Evolutionary conservation across 2,797 vertebrate species (phyloP).

Genomic region (Crenichthys baileyi): DNA sequence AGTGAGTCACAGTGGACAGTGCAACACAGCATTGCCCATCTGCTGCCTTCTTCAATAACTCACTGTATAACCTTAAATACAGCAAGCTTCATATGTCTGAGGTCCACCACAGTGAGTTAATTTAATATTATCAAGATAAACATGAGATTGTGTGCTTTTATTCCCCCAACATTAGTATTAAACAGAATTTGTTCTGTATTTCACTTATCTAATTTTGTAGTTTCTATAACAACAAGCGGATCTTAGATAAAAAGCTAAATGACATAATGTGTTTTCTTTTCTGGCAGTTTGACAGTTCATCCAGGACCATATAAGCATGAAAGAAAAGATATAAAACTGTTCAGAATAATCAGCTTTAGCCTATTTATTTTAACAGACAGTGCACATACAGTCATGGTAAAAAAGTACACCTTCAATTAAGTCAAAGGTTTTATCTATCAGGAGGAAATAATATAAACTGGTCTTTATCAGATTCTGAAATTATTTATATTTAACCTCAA

Average conservation of each 20-base stretch:
- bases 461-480: no score
- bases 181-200: neutral
- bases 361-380: neutral
- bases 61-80: constrained; percentile 9
- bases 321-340: neutral
- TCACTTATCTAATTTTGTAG: constrained; percentile 5
- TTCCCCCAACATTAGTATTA: neutral
- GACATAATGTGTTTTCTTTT: constrained; percentile 9
- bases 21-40: constrained; percentile 51
- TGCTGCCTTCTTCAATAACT: constrained; percentile 35
- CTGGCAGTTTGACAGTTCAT: neutral
- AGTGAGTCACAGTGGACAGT: constrained; percentile 58
- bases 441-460: no score
- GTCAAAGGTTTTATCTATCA: neutral
- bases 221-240: constrained; percentile 23
- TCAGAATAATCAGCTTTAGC: neutral
- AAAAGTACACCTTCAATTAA: neutral
- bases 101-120: neutral
- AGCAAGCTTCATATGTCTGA: neutral
- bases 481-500: no score
- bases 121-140: constrained; percentile 14
- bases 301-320: neutral
- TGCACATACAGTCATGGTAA: neutral
- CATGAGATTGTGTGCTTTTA: neutral
- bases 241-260: constrained; percentile 5